phyloP scores from a whole-genome alignment of 1,140 invertebrate species.

The Drosophila varians region DNA sequence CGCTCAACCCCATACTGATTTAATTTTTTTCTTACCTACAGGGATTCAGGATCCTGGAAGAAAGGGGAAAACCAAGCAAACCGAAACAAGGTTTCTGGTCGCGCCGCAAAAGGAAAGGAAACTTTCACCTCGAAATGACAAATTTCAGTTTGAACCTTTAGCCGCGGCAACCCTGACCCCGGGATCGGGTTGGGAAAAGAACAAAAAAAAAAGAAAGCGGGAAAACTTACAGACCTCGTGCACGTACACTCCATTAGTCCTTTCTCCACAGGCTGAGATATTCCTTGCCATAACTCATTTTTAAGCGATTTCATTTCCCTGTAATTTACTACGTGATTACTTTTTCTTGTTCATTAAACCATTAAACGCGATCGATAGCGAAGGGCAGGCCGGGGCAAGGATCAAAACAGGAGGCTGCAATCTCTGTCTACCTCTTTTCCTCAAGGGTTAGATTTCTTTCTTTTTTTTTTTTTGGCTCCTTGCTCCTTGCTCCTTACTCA shows the following conservation, averaged over 20 bases:
- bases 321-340: slow-evolving; percentile 80
- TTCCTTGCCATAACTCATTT: slow-evolving; percentile 65
- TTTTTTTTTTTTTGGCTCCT: too few species aligned
- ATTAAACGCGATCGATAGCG: slow-evolving; percentile 73
- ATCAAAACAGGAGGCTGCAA: slow-evolving; percentile 51
- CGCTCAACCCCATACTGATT: slow-evolving; percentile 36
- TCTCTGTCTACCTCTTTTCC: slow-evolving; percentile 16
- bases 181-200: neutral
- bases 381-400: slow-evolving; percentile 32
- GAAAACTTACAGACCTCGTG: slow-evolving; percentile 29
- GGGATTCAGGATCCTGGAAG: slow-evolving; percentile 16
- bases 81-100: slow-evolving; percentile 35
- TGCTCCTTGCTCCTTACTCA: slow-evolving; percentile 28
- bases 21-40: slow-evolving; percentile 36
- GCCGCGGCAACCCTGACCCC: slow-evolving; percentile 43
- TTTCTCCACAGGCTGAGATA: slow-evolving; percentile 20
- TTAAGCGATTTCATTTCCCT: slow-evolving; percentile 75
- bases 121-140: slow-evolving; percentile 72
- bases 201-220: slow-evolving; percentile 11
- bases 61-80: slow-evolving; percentile 27
- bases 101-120: slow-evolving; percentile 46
- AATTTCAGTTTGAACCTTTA: slow-evolving; percentile 64
- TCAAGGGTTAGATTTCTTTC: slow-evolving; percentile 51
- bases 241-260: slow-evolving; percentile 70
- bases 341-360: slow-evolving; percentile 79